phyloP scores from a whole-genome alignment of 2,113 vertebrate genomes.

The Ifrita kowaldi region DNA sequence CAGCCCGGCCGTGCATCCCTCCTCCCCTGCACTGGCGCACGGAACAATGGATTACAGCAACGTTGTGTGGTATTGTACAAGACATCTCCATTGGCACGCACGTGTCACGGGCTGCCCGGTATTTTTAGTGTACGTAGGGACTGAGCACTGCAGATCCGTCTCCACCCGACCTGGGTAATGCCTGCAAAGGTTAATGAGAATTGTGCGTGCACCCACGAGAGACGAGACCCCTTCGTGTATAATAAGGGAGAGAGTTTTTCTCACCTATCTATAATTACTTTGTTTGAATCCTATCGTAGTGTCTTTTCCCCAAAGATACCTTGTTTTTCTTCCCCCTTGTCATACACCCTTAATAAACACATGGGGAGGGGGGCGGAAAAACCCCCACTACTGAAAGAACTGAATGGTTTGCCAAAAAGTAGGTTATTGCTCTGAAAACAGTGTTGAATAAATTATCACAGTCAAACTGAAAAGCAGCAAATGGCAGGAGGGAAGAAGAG shows the following conservation, averaged over 20 bases:
- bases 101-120: not conserved
- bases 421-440: conserved; percentile 40
- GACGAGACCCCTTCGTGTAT: not conserved
- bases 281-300: conserved; percentile 24
- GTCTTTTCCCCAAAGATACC: conserved; percentile 66
- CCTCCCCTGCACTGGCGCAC: not conserved
- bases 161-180: not conserved
- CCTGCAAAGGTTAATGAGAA: conserved; percentile 45
- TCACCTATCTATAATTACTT: conserved; percentile 49
- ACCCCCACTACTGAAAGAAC: not conserved
- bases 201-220: not conserved
- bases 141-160: not conserved
- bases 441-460: conserved; percentile 47
- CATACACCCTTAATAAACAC: conserved; percentile 54
- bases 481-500: not conserved
- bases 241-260: conserved; percentile 31
- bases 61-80: not conserved
- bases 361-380: no score
- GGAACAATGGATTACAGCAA: not conserved
- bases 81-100: not conserved
- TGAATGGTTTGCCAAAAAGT: conserved; percentile 54
- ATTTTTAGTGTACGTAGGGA: not conserved
- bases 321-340: conserved; percentile 61
- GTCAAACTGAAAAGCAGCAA: conserved; percentile 41
- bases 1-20: not conserved